Base-by-base conservation (phyloP, 2,113 vertebrate species). In the Etia nguti region DNA sequence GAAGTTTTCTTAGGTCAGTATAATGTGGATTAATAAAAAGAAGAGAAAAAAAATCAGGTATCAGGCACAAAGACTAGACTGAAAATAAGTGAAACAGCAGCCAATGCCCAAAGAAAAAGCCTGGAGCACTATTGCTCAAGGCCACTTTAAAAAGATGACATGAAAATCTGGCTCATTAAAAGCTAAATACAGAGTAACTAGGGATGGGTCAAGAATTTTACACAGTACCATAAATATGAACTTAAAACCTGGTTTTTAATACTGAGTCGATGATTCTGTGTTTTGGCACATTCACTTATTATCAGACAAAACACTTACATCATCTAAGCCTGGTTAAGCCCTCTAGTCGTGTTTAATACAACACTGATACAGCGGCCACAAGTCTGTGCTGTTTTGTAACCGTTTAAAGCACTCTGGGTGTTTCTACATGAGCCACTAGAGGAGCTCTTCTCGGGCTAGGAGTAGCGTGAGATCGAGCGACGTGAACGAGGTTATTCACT, bases 401-500 rank as follows among this genome's bases (percentile, higher is more conserved):
- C 15, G 62, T 80, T 82, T 52, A 6, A 41, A 3, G n/a, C 48
- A 34, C 22, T 88, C 48, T 83, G 43, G 16, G 2, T 54, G 81
- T 90, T 80, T 52, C 59, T 26, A n/a, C 24, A 48, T 59, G 24
- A 22, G 3, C 90, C 94, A 26, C 88, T 29, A 68, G 94, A 50
- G 94, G 92, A 55, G 89, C 93, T 86, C 55, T 89, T 60, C 26
- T 18, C 12, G 1, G 8, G 2, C 20, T 18, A 20, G 56, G 73
- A 77, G 56, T 8, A 31, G 70, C 79, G 82, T 82, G 56, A 4
- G 50, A 73, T 54, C 75, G 60, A 18, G 57, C 52, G 57, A 38
- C 80, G 90, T 86, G 84, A 86, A 77, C 80, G 81, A 83, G 86
- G 34, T 50, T 81, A 80, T 89, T 75, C 92, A 91, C 26, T 91